These are phyloP conservation scores for Alcis repandata DNA, from an alignment of 2,888 invertebrate genomes.

Conservation along the genomic window DNA sequence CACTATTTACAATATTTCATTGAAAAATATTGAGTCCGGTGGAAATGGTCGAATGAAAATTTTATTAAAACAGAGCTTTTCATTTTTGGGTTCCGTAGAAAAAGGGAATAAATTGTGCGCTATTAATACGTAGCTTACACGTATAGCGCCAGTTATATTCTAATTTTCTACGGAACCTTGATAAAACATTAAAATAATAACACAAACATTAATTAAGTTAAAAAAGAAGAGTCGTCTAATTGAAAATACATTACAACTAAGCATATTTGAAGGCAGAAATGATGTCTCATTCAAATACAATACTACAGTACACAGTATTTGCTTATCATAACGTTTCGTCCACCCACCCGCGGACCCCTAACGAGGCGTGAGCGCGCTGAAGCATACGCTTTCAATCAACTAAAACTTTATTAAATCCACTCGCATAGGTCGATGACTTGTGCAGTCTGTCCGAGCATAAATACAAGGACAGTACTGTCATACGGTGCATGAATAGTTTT, in stretches of 20 bases:
- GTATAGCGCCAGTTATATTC: too few relatives aligned
- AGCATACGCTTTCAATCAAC: conserved; percentile 64
- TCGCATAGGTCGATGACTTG: conserved; percentile 45
- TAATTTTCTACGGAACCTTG: too few relatives aligned
- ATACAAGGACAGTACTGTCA: neutral
- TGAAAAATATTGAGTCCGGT: conserved; percentile 19
- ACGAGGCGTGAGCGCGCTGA: conserved; percentile 50
- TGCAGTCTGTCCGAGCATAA: neutral
- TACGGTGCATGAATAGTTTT: too few relatives aligned
- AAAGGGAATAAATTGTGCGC: too few relatives aligned
- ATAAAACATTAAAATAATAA: too few relatives aligned
- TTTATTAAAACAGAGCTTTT: neutral
- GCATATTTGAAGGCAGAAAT: too few relatives aligned
- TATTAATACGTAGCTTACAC: too few relatives aligned
- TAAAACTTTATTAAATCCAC: conserved; percentile 56
- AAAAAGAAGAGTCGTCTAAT: too few relatives aligned
- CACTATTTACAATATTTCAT: conserved; percentile 20
- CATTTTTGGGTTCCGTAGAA: conserved; percentile 18
- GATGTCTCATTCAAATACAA: neutral
- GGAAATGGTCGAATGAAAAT: conserved; percentile 8
- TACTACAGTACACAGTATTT: neutral
- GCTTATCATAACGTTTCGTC: conserved; percentile 8
- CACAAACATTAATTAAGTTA: too few relatives aligned
- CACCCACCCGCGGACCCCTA: conserved; percentile 39
- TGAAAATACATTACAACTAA: too few relatives aligned